Evolutionary conservation across 2,888 invertebrate genomes (phyloP), one percentile per base, ranked within the genome.

Genomic region (Uloborus plumipes): DNA sequence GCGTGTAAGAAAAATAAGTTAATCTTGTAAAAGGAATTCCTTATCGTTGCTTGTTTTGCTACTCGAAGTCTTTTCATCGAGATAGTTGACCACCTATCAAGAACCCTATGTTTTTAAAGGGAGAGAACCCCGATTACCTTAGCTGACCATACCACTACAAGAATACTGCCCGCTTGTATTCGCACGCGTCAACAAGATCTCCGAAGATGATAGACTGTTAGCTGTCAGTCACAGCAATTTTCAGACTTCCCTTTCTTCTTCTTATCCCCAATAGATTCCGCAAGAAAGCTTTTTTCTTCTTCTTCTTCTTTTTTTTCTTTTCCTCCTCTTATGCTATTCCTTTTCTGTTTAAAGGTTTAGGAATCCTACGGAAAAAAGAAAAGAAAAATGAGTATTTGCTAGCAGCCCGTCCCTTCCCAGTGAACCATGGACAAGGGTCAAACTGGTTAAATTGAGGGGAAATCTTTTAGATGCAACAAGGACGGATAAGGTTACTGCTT

Each of bases 111-210:
- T 47, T 64, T 47, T 64, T 39, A 59, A 2, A 20, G 13, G 47
- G 18, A 64, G 14, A 64, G 47, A 47, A 49, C 64, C 39, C 39
- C 39, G 39, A 39, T 39, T 11, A 39, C 39, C 39, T 7, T 39
- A 39, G 39, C 39, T 39, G 39, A 39, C 39, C 39, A 39, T 39
- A 9, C 39, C 39, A 39, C 39, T 39, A 39, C 39, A 39, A 39
- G 39, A 39, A 39, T 39, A 7, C 9, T 64, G 20, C 64, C n/a
- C 58, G 51, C 70, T 70, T 70, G 69, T 74, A 64, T 49, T 58
- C 55, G 80, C 80, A 81, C 80, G 80, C 74, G 80, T 81, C 80
- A 65, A 81, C 80, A 81, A 81, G 80, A 81, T 81, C n/a, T 58
- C 74, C 50, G 65, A 70, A 47, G 74, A 74, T 58, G 80, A 81